A percentile compares a stretch with the other conserved stretches of the same genome.
Conservation (phyloP, 2,888 invertebrate genomes). For the Stenolophus ochropezus region DNA sequence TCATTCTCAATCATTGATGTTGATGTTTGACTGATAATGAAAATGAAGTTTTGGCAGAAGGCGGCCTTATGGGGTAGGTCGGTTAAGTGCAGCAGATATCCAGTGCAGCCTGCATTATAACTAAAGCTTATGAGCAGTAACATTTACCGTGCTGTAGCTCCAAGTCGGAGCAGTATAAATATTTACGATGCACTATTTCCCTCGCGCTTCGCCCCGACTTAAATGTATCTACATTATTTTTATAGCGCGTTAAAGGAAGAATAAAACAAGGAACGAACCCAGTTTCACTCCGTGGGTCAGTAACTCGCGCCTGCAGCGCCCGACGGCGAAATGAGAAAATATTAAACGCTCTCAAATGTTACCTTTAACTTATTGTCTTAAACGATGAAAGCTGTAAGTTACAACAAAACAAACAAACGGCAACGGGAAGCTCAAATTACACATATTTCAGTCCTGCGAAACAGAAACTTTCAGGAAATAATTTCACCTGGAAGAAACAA, state of each 20-base stretch:
- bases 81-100: constrained; percentile 38
- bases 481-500: no score
- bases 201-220: constrained; percentile 39
- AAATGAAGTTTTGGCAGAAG: no score
- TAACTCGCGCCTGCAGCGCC: constrained; percentile 3
- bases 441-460: background rate
- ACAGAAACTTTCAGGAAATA: no score
- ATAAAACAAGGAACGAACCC: constrained; percentile 43
- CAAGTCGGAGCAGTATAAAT: constrained; percentile 30
- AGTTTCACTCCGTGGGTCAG: constrained; percentile 40
- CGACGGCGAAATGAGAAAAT: constrained; percentile 29
- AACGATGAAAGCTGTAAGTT: constrained; percentile 19
- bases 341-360: constrained; percentile 12
- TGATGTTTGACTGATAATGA: no score
- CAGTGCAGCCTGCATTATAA: constrained; percentile 31
- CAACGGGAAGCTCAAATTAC: background rate
- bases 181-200: constrained; percentile 39
- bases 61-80: constrained; percentile 1
- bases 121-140: constrained; percentile 41
- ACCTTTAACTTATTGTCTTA: constrained; percentile 28
- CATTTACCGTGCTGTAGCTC: background rate
- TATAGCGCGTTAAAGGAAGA: constrained; percentile 57
- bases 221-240: constrained; percentile 55
- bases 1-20: no score
- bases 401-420: background rate